Percentiles rank a stretch among this genome's conserved stretches.
Conservation (phyloP, 2,888 invertebrate species). For the Beris chalybata region DNA sequence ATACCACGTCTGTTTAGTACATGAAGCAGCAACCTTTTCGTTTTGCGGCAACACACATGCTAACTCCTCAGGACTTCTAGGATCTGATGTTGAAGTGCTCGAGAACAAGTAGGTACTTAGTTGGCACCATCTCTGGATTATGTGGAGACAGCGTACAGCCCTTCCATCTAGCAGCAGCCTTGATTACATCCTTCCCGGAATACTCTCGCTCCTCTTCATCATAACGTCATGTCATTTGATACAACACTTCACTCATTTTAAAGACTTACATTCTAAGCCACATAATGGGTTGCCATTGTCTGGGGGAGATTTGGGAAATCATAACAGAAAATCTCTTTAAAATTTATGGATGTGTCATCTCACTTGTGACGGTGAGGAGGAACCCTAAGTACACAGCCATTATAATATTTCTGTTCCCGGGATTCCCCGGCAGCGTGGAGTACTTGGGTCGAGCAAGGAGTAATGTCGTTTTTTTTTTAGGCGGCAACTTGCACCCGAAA, state of each 20-base stretch:
- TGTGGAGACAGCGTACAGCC: not conserved
- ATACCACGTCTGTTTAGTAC: too few species aligned
- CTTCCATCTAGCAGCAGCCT: too few species aligned
- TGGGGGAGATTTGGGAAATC: conserved; percentile 36
- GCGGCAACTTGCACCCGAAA: not conserved
- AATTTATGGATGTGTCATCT: conserved; percentile 39
- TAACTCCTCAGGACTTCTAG: too few species aligned
- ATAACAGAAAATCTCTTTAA: conserved; percentile 40
- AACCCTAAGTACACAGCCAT: not conserved
- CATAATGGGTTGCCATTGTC: conserved; percentile 36
- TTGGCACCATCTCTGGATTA: conserved; percentile 4
- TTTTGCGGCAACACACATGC: too few species aligned
- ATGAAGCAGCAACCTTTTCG: too few species aligned
- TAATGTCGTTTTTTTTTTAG: not conserved
- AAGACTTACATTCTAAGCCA: conserved; percentile 38
- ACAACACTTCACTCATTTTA: conserved; percentile 36
- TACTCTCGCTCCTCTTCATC: conserved; percentile 6
- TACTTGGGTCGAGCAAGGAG: not conserved
- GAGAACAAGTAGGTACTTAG: conserved; percentile 8
- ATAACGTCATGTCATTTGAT: conserved; percentile 24
- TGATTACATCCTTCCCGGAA: conserved; percentile 16
- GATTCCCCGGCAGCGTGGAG: not conserved
- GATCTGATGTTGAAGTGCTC: too few species aligned
- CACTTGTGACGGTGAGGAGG: conserved; percentile 17
- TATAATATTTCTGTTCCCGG: not conserved